Conservation (phyloP, 2,113 vertebrate species). For the Melanerpes aurifrons region DNA sequence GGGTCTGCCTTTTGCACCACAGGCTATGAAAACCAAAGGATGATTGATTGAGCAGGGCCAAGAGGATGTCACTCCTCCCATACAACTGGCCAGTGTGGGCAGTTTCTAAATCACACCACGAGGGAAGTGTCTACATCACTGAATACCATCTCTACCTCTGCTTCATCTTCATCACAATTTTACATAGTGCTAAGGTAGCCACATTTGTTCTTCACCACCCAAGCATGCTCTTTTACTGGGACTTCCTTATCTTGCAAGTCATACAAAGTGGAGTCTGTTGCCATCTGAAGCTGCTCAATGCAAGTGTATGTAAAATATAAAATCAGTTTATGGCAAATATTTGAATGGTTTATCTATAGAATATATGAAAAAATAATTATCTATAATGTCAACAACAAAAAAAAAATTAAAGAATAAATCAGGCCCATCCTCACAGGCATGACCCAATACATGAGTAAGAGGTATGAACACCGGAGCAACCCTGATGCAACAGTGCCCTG, state of each 20-base stretch:
- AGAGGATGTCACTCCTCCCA: not conserved
- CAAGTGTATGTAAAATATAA: not conserved
- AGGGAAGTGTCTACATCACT: not conserved
- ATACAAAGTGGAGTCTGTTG: not conserved
- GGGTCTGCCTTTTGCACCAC: conserved; percentile 13
- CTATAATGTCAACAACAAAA: not conserved
- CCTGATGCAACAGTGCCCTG: not conserved
- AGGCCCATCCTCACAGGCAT: not conserved
- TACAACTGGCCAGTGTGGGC: not conserved
- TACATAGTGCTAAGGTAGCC: not conserved
- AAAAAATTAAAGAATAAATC: not conserved
- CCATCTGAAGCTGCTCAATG: not conserved
- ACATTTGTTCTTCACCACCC: not conserved
- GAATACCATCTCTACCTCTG: not conserved
- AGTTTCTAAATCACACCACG: not conserved
- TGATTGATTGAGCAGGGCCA: conserved; percentile 21
- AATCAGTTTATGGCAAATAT: not conserved
- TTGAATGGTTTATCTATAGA: not conserved
- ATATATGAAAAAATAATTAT: not conserved
- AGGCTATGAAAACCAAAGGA: not conserved
- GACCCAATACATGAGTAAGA: not conserved
- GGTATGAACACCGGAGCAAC: not conserved
- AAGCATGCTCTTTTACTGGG: not conserved
- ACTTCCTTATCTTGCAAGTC: not conserved
- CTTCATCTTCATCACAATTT: not conserved